Conservation (phyloP, 1,140 invertebrate species). For the Cotesia vestalis region DNA sequence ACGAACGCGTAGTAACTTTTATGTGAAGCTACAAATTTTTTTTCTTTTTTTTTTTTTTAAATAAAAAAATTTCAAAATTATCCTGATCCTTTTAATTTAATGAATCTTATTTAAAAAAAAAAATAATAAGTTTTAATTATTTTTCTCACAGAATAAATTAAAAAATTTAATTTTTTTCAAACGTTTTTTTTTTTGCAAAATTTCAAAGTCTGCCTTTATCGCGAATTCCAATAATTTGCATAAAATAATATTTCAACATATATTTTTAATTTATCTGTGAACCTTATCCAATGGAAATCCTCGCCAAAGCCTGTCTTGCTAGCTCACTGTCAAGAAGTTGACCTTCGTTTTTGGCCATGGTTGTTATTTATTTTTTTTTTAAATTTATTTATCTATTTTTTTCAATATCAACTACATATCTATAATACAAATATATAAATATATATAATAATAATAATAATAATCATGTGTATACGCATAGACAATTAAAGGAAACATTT, state of each 20-base stretch:
- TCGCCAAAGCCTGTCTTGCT: conserved; percentile 54
- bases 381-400: conserved; percentile 59
- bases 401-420: conserved; percentile 42
- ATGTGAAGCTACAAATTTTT: no score
- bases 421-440: not conserved
- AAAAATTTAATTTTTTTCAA: no score
- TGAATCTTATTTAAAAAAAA: no score
- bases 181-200: not conserved
- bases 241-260: not conserved
- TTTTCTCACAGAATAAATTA: no score
- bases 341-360: conserved; percentile 89
- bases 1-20: no score
- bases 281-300: conserved; percentile 16
- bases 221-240: not conserved
- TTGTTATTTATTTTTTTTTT: conserved; percentile 70
- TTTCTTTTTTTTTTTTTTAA: no score
- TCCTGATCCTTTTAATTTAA: no score
- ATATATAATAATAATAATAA: not conserved
- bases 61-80: no score
- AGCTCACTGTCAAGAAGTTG: conserved; percentile 86
- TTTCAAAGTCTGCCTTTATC: not conserved
- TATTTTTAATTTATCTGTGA: conserved; percentile 11
- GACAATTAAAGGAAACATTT: no score
- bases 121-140: no score
- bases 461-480: not conserved